Percentiles rank a stretch among this genome's conserved stretches.
Conservation (phyloP, 2,888 invertebrate genomes). For the Adelognathus sp. region DNA sequence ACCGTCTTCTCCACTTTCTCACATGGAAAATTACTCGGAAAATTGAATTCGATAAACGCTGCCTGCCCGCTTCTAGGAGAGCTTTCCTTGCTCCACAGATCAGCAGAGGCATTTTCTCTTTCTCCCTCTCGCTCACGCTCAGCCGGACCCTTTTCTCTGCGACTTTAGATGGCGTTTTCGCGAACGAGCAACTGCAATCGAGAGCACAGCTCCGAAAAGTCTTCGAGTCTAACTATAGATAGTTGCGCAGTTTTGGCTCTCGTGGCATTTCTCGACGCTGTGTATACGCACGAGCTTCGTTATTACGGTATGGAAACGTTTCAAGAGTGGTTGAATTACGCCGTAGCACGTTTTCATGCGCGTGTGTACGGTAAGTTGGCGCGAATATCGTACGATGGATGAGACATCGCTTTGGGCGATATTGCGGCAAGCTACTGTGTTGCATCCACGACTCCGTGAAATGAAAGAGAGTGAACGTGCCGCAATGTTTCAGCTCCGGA, state of each 20-base stretch:
- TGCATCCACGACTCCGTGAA: not conserved
- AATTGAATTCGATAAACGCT: conserved; percentile 58
- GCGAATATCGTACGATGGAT: not conserved
- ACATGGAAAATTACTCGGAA: conserved; percentile 33
- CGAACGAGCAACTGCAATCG: conserved; percentile 17
- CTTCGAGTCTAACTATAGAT: not conserved
- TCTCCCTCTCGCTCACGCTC: not conserved
- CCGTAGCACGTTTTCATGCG: conserved; percentile 10
- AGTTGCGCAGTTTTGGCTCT: not conserved
- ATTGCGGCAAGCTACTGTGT: not conserved
- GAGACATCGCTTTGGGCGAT: not conserved
- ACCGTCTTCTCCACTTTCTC: not conserved
- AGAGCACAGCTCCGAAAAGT: conserved; percentile 11
- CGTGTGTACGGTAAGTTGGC: not conserved
- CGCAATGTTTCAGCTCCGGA: conserved; percentile 19
- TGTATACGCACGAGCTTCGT: conserved; percentile 18
- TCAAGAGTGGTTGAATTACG: conserved; percentile 33
- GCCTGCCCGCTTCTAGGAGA: not conserved
- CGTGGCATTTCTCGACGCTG: conserved; percentile 9
- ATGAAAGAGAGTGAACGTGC: conserved; percentile 7
- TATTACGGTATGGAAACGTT: conserved; percentile 28
- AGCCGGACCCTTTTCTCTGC: conserved; percentile 7
- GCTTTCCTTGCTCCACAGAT: not conserved
- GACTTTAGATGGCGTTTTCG: conserved; percentile 19
- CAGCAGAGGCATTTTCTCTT: not conserved